These are phyloP conservation scores for Phenganax stokvisi DNA, from an alignment of 92 coral and sea anemone genomes.

Conservation along the genomic window DNA sequence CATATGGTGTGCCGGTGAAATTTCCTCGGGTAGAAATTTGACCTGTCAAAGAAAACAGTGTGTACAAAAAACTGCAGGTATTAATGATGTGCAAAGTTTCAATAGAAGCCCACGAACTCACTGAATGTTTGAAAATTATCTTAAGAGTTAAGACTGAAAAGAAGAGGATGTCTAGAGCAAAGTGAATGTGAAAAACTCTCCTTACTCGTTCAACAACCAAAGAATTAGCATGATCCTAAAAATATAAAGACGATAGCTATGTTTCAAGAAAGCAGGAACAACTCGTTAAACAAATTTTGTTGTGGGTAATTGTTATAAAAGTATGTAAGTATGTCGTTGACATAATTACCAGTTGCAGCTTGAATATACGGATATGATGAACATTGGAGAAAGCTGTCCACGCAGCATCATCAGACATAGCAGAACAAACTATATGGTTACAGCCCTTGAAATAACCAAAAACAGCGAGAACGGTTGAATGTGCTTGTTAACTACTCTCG, in stretches of 20 bases:
- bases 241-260: background rate
- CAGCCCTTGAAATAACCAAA: slow-evolving; percentile 53
- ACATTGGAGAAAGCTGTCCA: slow-evolving; percentile 88
- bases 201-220: slow-evolving; percentile 42
- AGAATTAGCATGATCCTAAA: slow-evolving; percentile 25
- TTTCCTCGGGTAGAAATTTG: slow-evolving; percentile 55
- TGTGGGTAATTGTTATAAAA: background rate
- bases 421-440: slow-evolving; percentile 80
- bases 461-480: background rate
- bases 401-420: slow-evolving; percentile 62
- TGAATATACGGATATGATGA: slow-evolving; percentile 65
- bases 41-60: slow-evolving; percentile 40
- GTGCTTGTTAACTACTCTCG: background rate
- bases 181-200: background rate
- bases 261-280: background rate
- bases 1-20: slow-evolving; percentile 67
- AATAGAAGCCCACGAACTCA: too few species aligned
- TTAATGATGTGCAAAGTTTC: too few species aligned
- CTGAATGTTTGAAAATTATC: too few species aligned
- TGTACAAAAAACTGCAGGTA: background rate
- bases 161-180: background rate
- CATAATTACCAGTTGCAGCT: slow-evolving; percentile 56
- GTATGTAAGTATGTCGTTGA: too few species aligned
- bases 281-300: background rate
- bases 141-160: background rate